These are phyloP conservation scores for Laticauda laticaudata DNA, from an alignment of 2,113 vertebrate genomes.

Conservation along the genomic window DNA sequence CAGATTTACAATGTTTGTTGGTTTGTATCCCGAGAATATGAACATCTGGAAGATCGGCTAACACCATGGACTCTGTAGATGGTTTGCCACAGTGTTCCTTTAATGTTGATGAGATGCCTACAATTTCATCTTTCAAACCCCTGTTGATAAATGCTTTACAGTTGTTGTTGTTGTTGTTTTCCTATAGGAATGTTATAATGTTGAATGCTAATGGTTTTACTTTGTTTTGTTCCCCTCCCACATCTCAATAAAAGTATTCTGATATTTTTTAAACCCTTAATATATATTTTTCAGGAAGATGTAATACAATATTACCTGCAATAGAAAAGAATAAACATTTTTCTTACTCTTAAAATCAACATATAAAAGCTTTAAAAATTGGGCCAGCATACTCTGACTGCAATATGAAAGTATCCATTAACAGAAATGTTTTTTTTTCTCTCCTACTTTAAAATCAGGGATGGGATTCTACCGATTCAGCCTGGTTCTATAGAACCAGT, in stretches of 20 bases:
- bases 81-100: neutral
- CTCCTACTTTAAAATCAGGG: neutral
- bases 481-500: too few species aligned
- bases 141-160: neutral
- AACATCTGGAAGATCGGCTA: too few species aligned
- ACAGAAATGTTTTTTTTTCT: neutral
- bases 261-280: neutral
- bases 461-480: too few species aligned
- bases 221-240: neutral
- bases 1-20: too few species aligned
- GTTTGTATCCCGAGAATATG: too few species aligned
- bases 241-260: neutral
- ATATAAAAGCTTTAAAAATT: slow-evolving; percentile 34
- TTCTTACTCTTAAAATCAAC: slow-evolving; percentile 40
- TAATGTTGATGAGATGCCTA: neutral
- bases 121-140: neutral
- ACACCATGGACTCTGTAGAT: neutral
- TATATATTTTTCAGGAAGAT: neutral
- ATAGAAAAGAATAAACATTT: slow-evolving; percentile 31
- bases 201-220: neutral
- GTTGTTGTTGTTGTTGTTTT: neutral
- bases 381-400: neutral
- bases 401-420: slow-evolving; percentile 29
- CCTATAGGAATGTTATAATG: neutral
- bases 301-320: neutral